Base-by-base conservation (phyloP, 2,797 vertebrate species). In the Peromyscus aztecus region DNA sequence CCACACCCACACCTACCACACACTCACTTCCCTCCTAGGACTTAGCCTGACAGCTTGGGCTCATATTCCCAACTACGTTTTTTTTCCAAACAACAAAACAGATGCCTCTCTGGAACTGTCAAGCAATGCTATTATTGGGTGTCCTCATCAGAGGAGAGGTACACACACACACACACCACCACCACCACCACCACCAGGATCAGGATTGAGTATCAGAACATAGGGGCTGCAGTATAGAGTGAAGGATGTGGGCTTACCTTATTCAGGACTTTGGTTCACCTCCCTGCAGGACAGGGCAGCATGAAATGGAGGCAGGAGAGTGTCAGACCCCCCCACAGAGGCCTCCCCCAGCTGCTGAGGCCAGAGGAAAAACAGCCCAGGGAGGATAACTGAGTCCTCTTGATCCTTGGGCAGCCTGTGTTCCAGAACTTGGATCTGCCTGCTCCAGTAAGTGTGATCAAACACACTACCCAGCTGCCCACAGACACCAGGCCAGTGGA, bases 71-170 rank as follows among this genome's bases (percentile, higher is more conserved):
- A 57, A 40, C 10, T 71, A 43, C 52, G 12, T 69, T 49, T 29
- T 29, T n/a, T 57, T 65, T 73, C 37, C 29, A 61, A 63, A 90
- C 16, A 75, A 63, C 1, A 11, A 65, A n/a, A 71, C 52, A 55
- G 63, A 37, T 8, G 11, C 65, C 29, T n/a, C 46, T 46, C 46
- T 57, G 31, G 75, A n/a, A 9, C 27, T 27, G 23, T 12, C 43
- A 31, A 4, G 12, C 13, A 0, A 13, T n/a, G 21, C 29, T 4
- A 17, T 7, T 4, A 17, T 7, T 4, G 29, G 31, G 23, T 0
- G 6, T 73, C 27, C 71, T n/a, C 52, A 59, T 57, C n/a, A 63
- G 13, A 34, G 55, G 27, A 23, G 10, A 4, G 76, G 55, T 1
- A 6, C 3, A 23, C 61, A 85, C 19, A 76, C 40, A 73, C n/a